Evolutionary conservation across 2,888 invertebrate genomes (phyloP), one percentile per base, ranked within the genome.

Genomic region (Helicoverpa assulta): DNA sequence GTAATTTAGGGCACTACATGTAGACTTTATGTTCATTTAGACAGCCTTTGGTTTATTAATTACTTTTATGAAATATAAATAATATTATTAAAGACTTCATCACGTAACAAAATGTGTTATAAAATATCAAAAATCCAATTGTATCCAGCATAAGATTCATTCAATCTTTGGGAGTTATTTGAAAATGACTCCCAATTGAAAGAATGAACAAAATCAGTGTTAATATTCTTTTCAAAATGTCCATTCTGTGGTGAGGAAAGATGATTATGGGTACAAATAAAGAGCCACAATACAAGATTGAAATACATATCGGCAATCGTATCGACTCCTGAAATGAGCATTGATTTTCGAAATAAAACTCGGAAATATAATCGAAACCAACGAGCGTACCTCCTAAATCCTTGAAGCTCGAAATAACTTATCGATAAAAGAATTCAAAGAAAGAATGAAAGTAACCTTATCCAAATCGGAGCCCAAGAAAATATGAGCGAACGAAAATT

Each of bases 401-500:
- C 54, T 65, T 63, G 73, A 72, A 80, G 61, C 57, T 59, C 55
- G 47, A 76, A 73, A 82, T 80, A 80, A 76, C 59, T 76, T 76
- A 76, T 66, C 80, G 72, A 47, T 69, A 69, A 80, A 76, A 73
- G 56, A 78, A 80, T 82, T 70, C 73, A 58, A 58, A 52, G 55
- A 66, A 73, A 62, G 77, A 82, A 77, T 58, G 77, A 79, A 72
- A 73, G 70, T 77, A 71, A 67, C 70, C 71, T 72, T 80, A 80
- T 79, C 70, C 68, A 73, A 81, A 77, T 75, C 65, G 69, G 65
- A 60, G 56, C 69, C 66, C 67, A 33, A 64, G 73, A 82, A 40
- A 78, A 82, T 83, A 83, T 78, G 82, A 78, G 68, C 26, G 72
- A 68, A 59, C 57, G 62, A 63, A 74, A 74, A 69, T 83, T 76